These are phyloP conservation scores for Dryobotodes eremita DNA, from an alignment of 2,888 invertebrate species.

Conservation along the genomic window DNA sequence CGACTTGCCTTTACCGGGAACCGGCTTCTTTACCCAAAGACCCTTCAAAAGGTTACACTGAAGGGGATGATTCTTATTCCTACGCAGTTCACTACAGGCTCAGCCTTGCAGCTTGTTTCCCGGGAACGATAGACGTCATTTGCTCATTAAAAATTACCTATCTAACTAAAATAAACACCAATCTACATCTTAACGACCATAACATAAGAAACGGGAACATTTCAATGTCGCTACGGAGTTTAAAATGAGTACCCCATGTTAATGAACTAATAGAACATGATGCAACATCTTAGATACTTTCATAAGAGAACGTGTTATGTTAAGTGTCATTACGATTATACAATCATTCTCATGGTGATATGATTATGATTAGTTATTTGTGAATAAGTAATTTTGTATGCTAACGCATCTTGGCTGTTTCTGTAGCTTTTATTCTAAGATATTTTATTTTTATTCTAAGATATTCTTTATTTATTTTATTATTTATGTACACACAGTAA, in stretches of 20 bases:
- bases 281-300: constrained; percentile 59
- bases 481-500: no score
- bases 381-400: constrained; percentile 20
- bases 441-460: background rate
- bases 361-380: constrained; percentile 24
- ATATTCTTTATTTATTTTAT: no score
- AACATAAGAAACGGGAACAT: constrained; percentile 30
- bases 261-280: constrained; percentile 62
- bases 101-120: background rate
- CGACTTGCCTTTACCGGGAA: background rate
- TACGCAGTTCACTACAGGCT: background rate
- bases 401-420: constrained; percentile 14
- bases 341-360: constrained; percentile 30
- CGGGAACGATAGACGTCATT: background rate
- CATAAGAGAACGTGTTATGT: constrained; percentile 63
- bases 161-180: background rate
- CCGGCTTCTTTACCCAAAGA: background rate
- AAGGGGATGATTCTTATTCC: no score
- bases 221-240: constrained; percentile 6
- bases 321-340: constrained; percentile 7
- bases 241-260: constrained; percentile 37
- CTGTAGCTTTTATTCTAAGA: background rate
- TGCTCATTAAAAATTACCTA: background rate
- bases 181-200: constrained; percentile 35
- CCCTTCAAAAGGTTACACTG: background rate